These are phyloP conservation scores for Trichacis sp. DNA, from an alignment of 2,888 invertebrate species.

Conservation along the genomic window DNA sequence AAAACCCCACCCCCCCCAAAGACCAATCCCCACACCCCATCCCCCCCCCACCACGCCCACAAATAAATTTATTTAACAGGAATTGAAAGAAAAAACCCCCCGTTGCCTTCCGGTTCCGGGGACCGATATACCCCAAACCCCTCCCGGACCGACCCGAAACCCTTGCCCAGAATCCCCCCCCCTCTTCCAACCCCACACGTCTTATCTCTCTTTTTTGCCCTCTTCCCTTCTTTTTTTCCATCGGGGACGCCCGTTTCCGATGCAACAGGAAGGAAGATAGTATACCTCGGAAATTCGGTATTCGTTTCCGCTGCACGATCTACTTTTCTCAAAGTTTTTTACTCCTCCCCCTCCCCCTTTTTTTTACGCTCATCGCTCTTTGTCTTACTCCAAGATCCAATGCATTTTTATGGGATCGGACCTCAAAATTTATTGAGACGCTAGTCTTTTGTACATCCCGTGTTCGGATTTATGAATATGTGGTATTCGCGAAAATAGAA, in stretches of 20 bases:
- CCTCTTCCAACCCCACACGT: conserved; percentile 16
- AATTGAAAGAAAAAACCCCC: conserved; percentile 65
- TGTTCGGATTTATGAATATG: conserved; percentile 52
- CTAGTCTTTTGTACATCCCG: conserved; percentile 48
- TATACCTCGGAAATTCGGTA: conserved; percentile 48
- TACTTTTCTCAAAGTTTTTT: conserved; percentile 47
- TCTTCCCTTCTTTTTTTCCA: conserved; percentile 21
- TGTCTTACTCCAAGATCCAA: conserved; percentile 51
- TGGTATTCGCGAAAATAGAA: conserved; percentile 48
- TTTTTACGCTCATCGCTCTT: conserved; percentile 15
- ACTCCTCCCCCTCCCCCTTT: neutral
- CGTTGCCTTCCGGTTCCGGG: conserved; percentile 57
- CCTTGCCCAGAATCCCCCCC: conserved; percentile 30
- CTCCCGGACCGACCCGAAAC: conserved; percentile 17
- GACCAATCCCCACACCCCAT: conserved; percentile 7
- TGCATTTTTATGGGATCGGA: conserved; percentile 63
- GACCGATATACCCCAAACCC: conserved; percentile 30
- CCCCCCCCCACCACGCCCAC: conserved; percentile 22
- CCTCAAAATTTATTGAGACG: conserved; percentile 58
- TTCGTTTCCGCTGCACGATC: conserved; percentile 51
- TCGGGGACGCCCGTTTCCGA: conserved; percentile 32
- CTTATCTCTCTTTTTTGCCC: conserved; percentile 29
- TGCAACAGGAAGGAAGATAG: conserved; percentile 36
- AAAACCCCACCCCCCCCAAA: conserved; percentile 8
- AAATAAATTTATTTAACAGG: conserved; percentile 52